These are phyloP conservation scores for Oncorhynchus mykiss DNA, from an alignment of 2,113 vertebrate genomes.

Conservation along the genomic window DNA sequence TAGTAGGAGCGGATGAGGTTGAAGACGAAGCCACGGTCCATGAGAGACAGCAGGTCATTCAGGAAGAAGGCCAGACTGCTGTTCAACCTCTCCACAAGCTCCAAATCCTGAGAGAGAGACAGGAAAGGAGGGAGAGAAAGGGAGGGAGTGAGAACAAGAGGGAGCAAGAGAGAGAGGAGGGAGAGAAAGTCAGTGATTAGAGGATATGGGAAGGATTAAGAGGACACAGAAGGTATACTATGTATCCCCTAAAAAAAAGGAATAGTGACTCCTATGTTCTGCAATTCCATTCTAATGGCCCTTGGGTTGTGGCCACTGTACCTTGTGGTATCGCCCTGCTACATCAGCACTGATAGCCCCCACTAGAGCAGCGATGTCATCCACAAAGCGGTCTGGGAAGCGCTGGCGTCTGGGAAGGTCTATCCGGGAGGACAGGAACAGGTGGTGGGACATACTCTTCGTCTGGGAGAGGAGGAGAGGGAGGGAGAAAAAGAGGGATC, in stretches of 20 bases:
- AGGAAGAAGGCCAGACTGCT: conserved; percentile 91
- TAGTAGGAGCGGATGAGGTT: conserved; percentile 84
- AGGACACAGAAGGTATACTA: not conserved
- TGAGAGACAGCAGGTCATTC: conserved; percentile 85
- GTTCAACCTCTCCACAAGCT: conserved; percentile 86
- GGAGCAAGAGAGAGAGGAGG: not conserved
- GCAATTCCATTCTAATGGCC: conserved; percentile 53
- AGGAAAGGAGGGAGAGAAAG: not conserved
- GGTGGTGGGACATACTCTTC: conserved; percentile 86
- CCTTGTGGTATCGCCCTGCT: conserved; percentile 81
- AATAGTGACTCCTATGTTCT: not conserved
- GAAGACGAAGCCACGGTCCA: conserved; percentile 88
- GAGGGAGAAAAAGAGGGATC: not conserved
- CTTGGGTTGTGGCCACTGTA: conserved; percentile 36
- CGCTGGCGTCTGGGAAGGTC: conserved; percentile 78
- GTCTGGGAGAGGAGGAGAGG: conserved; percentile 60
- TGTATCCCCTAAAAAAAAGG: not conserved
- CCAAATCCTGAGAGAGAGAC: conserved; percentile 75
- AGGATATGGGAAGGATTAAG: not conserved
- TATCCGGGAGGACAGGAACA: conserved; percentile 79
- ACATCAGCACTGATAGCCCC: conserved; percentile 83
- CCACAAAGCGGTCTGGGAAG: conserved; percentile 86
- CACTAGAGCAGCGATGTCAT: conserved; percentile 82
- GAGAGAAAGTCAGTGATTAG: too few relatives aligned
- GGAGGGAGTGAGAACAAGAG: not conserved